These are phyloP conservation scores for Oeneis ivallda DNA, from an alignment of 2,888 invertebrate genomes.

Conservation along the genomic window DNA sequence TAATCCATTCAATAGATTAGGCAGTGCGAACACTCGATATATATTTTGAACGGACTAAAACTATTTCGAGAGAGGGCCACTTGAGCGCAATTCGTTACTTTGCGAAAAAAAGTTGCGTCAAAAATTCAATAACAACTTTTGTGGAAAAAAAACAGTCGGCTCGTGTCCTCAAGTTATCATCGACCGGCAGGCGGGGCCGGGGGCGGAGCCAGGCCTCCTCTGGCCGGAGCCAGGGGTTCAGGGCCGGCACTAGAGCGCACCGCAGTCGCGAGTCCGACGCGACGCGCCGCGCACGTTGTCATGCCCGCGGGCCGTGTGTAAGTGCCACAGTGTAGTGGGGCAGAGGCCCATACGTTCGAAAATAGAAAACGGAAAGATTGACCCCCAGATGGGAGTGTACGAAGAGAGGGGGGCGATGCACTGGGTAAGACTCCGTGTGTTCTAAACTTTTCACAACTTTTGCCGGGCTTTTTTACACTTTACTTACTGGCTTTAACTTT, in stretches of 20 bases:
- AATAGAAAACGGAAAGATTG: constrained; percentile 78
- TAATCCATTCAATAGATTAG: neutral
- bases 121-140: constrained; percentile 57
- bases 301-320: constrained; percentile 70
- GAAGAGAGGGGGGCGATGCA: constrained; percentile 95
- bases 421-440: constrained; percentile 85
- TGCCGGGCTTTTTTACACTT: constrained; percentile 11
- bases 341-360: constrained; percentile 76
- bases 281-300: constrained; percentile 62
- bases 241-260: constrained; percentile 19
- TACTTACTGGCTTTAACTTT: neutral
- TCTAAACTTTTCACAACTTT: constrained; percentile 21
- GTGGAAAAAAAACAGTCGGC: constrained; percentile 46
- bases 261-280: constrained; percentile 74
- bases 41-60: constrained; percentile 30
- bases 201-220: constrained; percentile 53
- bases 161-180: constrained; percentile 48
- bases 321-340: constrained; percentile 76
- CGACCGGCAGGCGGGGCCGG: constrained; percentile 48
- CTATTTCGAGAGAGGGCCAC: constrained; percentile 40
- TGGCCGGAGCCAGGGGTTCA: constrained; percentile 45
- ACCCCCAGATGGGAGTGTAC: constrained; percentile 95
- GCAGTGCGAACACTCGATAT: constrained; percentile 27
- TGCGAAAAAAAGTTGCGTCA: constrained; percentile 46
- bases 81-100: constrained; percentile 42